phyloP scores from a whole-genome alignment of 2,797 vertebrate genomes.

The Rhadinocentrus ornatus region DNA sequence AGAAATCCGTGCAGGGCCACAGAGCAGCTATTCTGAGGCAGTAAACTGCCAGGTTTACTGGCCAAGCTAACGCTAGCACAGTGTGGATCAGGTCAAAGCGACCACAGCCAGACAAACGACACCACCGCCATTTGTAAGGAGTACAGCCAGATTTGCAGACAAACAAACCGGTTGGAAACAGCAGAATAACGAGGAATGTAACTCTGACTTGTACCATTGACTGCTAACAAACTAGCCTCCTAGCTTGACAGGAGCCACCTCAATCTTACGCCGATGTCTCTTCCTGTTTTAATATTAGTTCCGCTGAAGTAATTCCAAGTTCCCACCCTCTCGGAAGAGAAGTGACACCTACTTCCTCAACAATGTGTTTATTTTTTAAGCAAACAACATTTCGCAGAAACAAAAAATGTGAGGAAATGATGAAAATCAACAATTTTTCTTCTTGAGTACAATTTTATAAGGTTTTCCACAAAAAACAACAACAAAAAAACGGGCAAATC shows the following conservation, averaged over 20 bases:
- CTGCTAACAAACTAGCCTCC: constrained; percentile 48
- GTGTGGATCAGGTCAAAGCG: constrained; percentile 42
- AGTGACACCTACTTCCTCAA: not conserved
- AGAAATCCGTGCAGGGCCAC: constrained; percentile 22
- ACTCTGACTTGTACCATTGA: constrained; percentile 6
- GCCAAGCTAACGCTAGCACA: constrained; percentile 57
- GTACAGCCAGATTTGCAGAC: accelerated
- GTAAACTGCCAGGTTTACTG: constrained; percentile 50
- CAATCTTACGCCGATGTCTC: constrained; percentile 9
- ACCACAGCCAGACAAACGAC: not conserved
- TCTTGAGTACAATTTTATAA: not conserved
- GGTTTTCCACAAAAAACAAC: not conserved
- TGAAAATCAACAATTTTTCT: not conserved
- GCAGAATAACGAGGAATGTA: accelerated
- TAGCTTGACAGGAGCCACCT: constrained; percentile 38
- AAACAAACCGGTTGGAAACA: accelerated
- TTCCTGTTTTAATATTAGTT: constrained; percentile 23
- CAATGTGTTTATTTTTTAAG: constrained; percentile 56
- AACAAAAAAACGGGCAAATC: not conserved
- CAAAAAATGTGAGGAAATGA: not conserved
- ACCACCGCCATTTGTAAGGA: constrained; percentile 20
- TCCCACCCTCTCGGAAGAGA: not conserved
- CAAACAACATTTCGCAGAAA: constrained; percentile 6
- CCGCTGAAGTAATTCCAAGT: not conserved
- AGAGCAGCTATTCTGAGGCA: not conserved